Percentiles rank a stretch among this genome's conserved stretches.
phyloP scores from a whole-genome alignment of 23 tunicate genomes.

The Botrylloides violaceus region DNA sequence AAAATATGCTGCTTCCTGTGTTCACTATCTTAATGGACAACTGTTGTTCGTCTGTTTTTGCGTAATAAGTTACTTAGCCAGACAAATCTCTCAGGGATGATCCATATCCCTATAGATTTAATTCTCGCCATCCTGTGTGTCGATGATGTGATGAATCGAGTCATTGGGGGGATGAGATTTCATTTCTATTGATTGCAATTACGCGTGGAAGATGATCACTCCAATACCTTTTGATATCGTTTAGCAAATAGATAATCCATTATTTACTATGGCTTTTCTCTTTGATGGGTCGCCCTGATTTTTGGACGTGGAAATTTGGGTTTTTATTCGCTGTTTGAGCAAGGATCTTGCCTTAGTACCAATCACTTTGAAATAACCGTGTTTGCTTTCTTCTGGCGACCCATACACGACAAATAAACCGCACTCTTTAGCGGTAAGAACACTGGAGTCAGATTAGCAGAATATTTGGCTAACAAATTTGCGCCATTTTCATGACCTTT shows the following conservation, averaged over 20 bases:
- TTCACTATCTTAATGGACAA: not conserved
- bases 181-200: not conserved
- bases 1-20: not conserved
- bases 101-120: not conserved
- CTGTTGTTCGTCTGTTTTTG: not conserved
- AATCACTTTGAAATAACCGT: not conserved
- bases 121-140: not conserved
- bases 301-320: not conserved
- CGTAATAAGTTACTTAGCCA: not conserved
- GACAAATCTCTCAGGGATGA: not conserved
- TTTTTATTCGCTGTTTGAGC: not conserved
- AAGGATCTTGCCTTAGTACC: conserved; percentile 3
- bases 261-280: conserved; percentile 1
- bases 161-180: not conserved
- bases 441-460: conserved; percentile 2
- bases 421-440: not conserved
- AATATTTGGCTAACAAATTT: not conserved
- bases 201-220: not conserved
- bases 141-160: not conserved
- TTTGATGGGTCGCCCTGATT: not conserved
- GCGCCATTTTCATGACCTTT: not conserved
- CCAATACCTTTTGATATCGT: conserved; percentile 1
- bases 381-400: conserved; percentile 2
- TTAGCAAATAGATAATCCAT: not conserved
- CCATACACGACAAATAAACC: not conserved